Evolutionary conservation across 1,140 invertebrate genomes (phyloP).

Genomic region (Drosophila orena): DNA sequence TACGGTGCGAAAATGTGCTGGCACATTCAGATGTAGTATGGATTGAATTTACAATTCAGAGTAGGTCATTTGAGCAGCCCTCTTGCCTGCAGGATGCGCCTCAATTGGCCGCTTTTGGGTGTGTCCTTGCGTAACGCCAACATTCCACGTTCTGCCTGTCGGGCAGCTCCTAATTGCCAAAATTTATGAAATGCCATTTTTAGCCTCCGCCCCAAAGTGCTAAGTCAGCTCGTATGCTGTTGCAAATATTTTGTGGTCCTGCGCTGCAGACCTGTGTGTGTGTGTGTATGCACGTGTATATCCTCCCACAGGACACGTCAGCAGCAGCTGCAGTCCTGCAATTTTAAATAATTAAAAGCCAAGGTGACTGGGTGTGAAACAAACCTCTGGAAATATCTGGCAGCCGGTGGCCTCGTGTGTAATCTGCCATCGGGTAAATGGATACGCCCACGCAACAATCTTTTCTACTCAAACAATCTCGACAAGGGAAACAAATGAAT

Average conservation of each 20-base stretch:
- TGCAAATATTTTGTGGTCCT: slow-evolving; percentile 55
- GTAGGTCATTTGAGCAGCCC: slow-evolving; percentile 17
- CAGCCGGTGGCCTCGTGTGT: slow-evolving; percentile 26
- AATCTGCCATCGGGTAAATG: slow-evolving; percentile 42
- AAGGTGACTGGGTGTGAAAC: slow-evolving; percentile 19
- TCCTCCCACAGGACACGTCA: slow-evolving; percentile 51
- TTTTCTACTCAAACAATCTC: slow-evolving; percentile 9
- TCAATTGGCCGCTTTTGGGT: slow-evolving; percentile 7
- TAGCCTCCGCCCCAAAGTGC: slow-evolving; percentile 20
- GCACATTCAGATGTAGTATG: slow-evolving; percentile 17
- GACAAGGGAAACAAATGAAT: slow-evolving; percentile 71
- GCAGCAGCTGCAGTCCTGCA: slow-evolving; percentile 63
- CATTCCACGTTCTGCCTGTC: neutral
- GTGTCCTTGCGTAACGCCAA: slow-evolving; percentile 11
- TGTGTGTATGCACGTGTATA: neutral
- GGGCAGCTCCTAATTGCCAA: slow-evolving; percentile 53
- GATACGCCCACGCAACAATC: slow-evolving; percentile 37
- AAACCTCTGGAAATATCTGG: slow-evolving; percentile 54
- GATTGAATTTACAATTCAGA: slow-evolving; percentile 51
- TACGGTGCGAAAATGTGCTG: slow-evolving; percentile 24
- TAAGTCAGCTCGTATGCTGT: slow-evolving; percentile 50
- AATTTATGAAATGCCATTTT: slow-evolving; percentile 71
- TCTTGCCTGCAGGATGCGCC: neutral
- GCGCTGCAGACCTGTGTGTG: neutral
- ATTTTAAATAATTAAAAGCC: slow-evolving; percentile 78